Percentiles rank a stretch among this genome's conserved stretches.
Evolutionary conservation across 1,140 invertebrate genomes (phyloP).

Genomic region (Sarcophaga bullata): DNA sequence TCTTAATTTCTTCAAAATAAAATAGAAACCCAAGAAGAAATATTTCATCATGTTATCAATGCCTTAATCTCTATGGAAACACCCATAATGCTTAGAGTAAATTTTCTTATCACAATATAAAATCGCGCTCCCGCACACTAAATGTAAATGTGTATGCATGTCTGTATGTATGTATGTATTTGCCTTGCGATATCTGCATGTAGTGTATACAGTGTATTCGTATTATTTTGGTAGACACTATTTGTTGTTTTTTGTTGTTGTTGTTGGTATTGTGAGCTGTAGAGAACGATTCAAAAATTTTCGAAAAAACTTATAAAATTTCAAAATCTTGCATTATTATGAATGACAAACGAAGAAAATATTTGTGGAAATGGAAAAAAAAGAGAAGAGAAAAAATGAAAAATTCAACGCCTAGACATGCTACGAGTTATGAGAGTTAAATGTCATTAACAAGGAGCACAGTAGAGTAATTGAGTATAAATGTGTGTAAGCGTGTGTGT

Average conservation of each 20-base stretch:
- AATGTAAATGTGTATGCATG: conserved; percentile 7
- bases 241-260: background rate
- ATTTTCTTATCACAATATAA: conserved; percentile 32
- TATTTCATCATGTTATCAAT: background rate
- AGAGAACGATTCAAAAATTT: background rate
- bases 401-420: too few species aligned
- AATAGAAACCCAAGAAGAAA: too few species aligned
- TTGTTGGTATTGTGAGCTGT: background rate
- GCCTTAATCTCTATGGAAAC: background rate
- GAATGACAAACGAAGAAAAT: conserved; percentile 16
- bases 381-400: background rate
- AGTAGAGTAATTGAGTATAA: background rate
- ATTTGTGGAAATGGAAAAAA: background rate
- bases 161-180: too few species aligned
- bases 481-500: background rate
- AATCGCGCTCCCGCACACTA: conserved; percentile 38
- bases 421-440: too few species aligned
- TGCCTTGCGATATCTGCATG: background rate
- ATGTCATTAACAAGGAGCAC: too few species aligned
- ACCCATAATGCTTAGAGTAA: conserved; percentile 29
- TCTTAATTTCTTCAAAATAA: too few species aligned
- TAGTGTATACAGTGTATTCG: background rate
- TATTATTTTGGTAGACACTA: background rate
- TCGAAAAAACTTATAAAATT: background rate
- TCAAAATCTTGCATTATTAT: conserved; percentile 15